Evolutionary conservation across 2,113 vertebrate genomes (phyloP), one percentile per base, ranked within the genome.

Genomic region (Ornithorhynchus anatinus): DNA sequence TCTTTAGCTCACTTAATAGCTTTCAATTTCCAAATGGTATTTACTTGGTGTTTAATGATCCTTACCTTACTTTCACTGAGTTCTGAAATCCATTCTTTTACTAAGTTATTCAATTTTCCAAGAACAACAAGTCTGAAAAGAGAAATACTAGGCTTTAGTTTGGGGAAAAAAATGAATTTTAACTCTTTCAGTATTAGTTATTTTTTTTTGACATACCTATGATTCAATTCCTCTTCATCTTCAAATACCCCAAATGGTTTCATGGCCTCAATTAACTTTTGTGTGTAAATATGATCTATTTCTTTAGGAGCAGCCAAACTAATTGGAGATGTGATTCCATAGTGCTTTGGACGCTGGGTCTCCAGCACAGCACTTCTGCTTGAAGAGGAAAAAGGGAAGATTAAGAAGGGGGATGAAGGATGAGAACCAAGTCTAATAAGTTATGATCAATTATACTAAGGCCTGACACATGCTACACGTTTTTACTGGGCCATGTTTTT

Each of bases 191-290:
- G 57, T 50, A 59, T 37, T 72, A 50, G 61, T 35, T 6, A 59
- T 20, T 63, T 80, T 54, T 64, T 45, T 77, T 13, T 72, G 1
- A 74, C 73, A 86, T 86, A 99, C 98, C 98, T 97, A 74, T 96
- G 95, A 86, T 96, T 96, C 54, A 97, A 82, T 64, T 99, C 96
- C 72, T 96, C 94, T 72, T 97, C 94, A 69, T 98, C 96, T 88
- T 99, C 98, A 93, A 99, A 99, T 25, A 99, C 96, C 27, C 96
- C 96, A 88, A 97, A 98, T 32, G 95, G 94, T 81, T 96, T 96
- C 97, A 99, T 96, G 10, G 96, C 94, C 84, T 99, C 97, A 48
- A 95, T 91, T 58, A 99, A 91, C 59, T 95, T 97, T 79, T 95
- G 93, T 37, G 97, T 98, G 67, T 97, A 95, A 82, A 95, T 77